These are phyloP conservation scores for Andrena marginata DNA, from an alignment of 2,888 invertebrate genomes.

Conservation along the genomic window DNA sequence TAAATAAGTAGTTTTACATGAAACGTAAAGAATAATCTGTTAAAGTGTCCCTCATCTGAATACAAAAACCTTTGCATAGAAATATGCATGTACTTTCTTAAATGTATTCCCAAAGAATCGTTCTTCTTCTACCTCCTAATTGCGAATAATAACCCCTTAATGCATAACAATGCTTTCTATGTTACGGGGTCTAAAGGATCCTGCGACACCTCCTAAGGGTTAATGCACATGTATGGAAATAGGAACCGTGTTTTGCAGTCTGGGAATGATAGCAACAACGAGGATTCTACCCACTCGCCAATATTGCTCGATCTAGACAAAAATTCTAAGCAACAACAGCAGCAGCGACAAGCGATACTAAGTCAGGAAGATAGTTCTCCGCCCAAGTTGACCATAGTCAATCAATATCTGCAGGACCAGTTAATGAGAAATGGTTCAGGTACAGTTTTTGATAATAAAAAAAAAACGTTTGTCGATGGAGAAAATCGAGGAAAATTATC, in stretches of 20 bases:
- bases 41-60: too few species aligned
- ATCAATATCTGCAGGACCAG: constrained; percentile 65
- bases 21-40: too few species aligned
- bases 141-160: too few species aligned
- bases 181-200: not conserved
- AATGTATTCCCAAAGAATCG: too few species aligned
- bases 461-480: not conserved
- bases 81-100: too few species aligned
- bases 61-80: too few species aligned
- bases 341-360: constrained; percentile 46
- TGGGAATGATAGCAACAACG: constrained; percentile 80
- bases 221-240: not conserved
- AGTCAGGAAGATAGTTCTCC: constrained; percentile 50
- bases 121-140: too few species aligned
- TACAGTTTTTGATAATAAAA: constrained; percentile 13
- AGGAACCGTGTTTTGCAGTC: constrained; percentile 68
- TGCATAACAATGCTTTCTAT: too few species aligned
- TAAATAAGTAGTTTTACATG: too few species aligned
- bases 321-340: constrained; percentile 80
- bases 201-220: not conserved
- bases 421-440: constrained; percentile 51
- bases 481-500: too few species aligned
- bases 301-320: constrained; percentile 83
- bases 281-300: constrained; percentile 78
- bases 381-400: constrained; percentile 31